Conservation (phyloP, 2,888 invertebrate species). For the Ochropleura leucogaster region DNA sequence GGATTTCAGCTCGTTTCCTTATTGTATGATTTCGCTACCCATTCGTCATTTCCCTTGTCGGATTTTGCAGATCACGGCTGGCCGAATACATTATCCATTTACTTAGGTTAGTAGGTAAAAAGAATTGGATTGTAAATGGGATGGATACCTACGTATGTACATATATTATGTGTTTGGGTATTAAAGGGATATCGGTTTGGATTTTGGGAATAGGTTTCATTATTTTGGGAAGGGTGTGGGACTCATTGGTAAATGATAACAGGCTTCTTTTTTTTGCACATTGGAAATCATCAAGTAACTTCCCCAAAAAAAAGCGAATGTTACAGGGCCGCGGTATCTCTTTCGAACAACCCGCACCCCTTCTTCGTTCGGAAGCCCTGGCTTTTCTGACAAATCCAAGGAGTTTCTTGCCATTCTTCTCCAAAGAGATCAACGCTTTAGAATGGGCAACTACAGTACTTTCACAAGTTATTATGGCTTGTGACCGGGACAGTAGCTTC, state of each 20-base stretch:
- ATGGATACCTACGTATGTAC: conserved; percentile 2
- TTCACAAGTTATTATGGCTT: too few relatives aligned
- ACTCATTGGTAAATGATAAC: neutral
- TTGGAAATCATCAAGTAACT: too few relatives aligned
- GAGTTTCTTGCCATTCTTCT: too few relatives aligned
- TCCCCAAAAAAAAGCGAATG: too few relatives aligned
- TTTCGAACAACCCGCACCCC: too few relatives aligned
- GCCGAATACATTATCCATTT: conserved; percentile 77
- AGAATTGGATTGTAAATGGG: conserved; percentile 72
- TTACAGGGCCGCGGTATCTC: too few relatives aligned
- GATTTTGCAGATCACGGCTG: conserved; percentile 74
- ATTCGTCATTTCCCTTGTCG: conserved; percentile 78
- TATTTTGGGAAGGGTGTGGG: neutral
- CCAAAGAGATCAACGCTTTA: too few relatives aligned
- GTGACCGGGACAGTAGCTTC: too few relatives aligned
- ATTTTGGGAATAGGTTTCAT: neutral
- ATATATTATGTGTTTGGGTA: conserved; percentile 54
- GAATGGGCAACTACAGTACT: too few relatives aligned
- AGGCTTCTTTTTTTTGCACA: neutral
- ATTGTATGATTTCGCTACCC: conserved; percentile 79
- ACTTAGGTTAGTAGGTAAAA: conserved; percentile 71
- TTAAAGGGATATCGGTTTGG: conserved; percentile 11
- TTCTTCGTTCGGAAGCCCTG: too few relatives aligned
- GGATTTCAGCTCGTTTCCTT: conserved; percentile 75
- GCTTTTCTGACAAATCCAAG: too few relatives aligned